Conservation (phyloP, 2,113 vertebrate genomes). For the Anhinga anhinga region DNA sequence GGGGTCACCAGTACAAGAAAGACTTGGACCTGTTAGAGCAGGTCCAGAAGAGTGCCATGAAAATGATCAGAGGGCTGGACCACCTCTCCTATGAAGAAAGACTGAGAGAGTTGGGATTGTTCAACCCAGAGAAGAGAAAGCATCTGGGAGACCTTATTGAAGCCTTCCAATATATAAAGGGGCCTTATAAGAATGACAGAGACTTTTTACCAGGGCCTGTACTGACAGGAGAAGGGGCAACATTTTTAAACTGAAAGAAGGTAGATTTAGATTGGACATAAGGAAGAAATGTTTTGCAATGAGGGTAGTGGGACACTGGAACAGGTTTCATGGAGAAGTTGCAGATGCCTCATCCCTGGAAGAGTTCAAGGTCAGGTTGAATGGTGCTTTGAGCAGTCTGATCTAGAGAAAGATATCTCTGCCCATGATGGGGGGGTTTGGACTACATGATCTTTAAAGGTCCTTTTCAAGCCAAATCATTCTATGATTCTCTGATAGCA, state of each 20-base stretch:
- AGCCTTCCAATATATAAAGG: background rate
- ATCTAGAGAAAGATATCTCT: background rate
- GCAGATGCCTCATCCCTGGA: background rate
- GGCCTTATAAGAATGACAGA: background rate
- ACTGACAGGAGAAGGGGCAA: background rate
- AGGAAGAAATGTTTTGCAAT: background rate
- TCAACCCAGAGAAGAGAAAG: background rate
- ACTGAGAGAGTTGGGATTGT: background rate
- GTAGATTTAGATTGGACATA: background rate
- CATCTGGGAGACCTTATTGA: background rate
- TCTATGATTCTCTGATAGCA: background rate
- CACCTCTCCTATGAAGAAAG: background rate
- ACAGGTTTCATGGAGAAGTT: background rate
- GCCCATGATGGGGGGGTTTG: rapidly evolving
- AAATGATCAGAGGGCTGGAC: background rate
- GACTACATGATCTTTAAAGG: background rate
- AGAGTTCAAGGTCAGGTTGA: background rate
- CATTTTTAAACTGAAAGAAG: background rate
- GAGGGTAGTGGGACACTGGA: background rate
- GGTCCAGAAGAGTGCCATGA: background rate
- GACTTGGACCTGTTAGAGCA: background rate
- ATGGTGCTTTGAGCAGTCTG: background rate
- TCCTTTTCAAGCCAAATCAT: background rate
- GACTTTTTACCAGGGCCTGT: background rate
- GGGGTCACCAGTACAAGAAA: background rate